Evolutionary conservation across 1,140 invertebrate genomes (phyloP), one percentile per base, ranked within the genome.

Genomic region (Drosophila sechellia): DNA sequence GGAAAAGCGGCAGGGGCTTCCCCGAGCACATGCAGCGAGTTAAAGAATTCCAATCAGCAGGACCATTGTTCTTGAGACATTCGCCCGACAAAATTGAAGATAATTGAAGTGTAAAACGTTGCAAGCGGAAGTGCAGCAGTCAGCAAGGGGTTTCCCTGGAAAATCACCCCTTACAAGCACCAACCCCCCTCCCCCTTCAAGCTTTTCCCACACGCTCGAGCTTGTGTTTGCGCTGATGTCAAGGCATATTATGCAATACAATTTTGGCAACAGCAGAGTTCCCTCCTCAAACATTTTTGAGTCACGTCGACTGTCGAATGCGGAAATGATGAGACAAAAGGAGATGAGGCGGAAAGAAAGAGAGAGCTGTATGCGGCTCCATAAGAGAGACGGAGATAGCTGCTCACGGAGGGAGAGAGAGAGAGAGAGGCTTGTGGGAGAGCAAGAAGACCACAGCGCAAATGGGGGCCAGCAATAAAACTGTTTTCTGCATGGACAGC

Each of bases 41-140:
- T 87, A 87, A 87, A 87, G 84, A 89, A 87, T 87, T 87, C 84
- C 84, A 87, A 87, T 87, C 84, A 87, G 77, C 84, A 87, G 64
- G 71, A 70, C 84, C 78, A 87, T 87, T 89, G 84, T 87, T 87
- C 84, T 87, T 89, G 84, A 87, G 84, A 87, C 84, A 83, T 87
- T 87, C 76, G 81, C 61, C 72, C 84, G 57, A 84, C 64, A 77
- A 87, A 87, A 87, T 87, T 87, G 84, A 87, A 87, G 84, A 87
- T 87, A 87, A 87, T 87, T 87, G 84, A 87, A 87, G 84, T 87
- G 84, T 87, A 84, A 89, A 87, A 81, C 84, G 84, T 79, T 70
- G 65, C 56, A 70, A 74, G 72, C 84, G 84, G 84, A 87, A 87
- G 84, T 87, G 79, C 81, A 86, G 70, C 81, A 86, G 83, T 85